A percentile compares a stretch with the other conserved stretches of the same genome.
phyloP scores from a whole-genome alignment of 2,888 invertebrate genomes.

The Chloroclystis v-ata region DNA sequence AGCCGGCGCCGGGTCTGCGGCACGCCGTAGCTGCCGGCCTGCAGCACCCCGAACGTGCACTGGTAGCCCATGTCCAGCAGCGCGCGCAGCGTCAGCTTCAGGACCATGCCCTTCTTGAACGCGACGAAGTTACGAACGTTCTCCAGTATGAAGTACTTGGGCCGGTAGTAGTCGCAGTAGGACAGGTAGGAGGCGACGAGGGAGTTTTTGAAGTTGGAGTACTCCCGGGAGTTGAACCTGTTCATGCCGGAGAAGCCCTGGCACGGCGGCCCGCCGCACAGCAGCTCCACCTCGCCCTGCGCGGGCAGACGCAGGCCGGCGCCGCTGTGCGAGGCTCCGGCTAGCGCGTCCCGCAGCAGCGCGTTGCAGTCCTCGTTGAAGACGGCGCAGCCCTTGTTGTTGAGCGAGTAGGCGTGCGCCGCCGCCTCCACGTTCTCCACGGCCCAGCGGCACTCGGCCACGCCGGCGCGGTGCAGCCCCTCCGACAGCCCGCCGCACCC shows the following conservation, averaged over 20 bases:
- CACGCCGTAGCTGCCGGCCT: slow-evolving; percentile 91
- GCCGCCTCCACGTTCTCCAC: slow-evolving; percentile 88
- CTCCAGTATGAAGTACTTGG: slow-evolving; percentile 89
- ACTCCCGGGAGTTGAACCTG: slow-evolving; percentile 89
- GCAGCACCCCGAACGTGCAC: slow-evolving; percentile 90
- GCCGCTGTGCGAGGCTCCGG: slow-evolving; percentile 72
- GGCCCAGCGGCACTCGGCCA: slow-evolving; percentile 87
- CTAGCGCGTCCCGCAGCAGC: slow-evolving; percentile 82
- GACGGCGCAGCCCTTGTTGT: slow-evolving; percentile 84
- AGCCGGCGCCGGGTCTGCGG: slow-evolving; percentile 88
- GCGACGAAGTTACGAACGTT: slow-evolving; percentile 92
- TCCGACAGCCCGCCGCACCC: slow-evolving; percentile 91
- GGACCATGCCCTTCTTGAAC: slow-evolving; percentile 87
- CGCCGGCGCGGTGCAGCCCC: slow-evolving; percentile 83
- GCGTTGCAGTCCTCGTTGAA: slow-evolving; percentile 90
- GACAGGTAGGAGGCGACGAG: slow-evolving; percentile 88
- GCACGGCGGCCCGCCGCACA: slow-evolving; percentile 93
- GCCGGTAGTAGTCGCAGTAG: slow-evolving; percentile 91
- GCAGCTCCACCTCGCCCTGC: slow-evolving; percentile 88
- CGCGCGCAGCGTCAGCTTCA: slow-evolving; percentile 87
- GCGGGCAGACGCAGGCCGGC: slow-evolving; percentile 80
- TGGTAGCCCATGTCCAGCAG: slow-evolving; percentile 91
- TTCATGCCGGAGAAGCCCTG: slow-evolving; percentile 95
- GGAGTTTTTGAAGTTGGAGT: slow-evolving; percentile 91
- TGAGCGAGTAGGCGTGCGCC: slow-evolving; percentile 87